phyloP scores from a whole-genome alignment of 2,797 vertebrate species.

The Hoplostethus atlanticus region DNA sequence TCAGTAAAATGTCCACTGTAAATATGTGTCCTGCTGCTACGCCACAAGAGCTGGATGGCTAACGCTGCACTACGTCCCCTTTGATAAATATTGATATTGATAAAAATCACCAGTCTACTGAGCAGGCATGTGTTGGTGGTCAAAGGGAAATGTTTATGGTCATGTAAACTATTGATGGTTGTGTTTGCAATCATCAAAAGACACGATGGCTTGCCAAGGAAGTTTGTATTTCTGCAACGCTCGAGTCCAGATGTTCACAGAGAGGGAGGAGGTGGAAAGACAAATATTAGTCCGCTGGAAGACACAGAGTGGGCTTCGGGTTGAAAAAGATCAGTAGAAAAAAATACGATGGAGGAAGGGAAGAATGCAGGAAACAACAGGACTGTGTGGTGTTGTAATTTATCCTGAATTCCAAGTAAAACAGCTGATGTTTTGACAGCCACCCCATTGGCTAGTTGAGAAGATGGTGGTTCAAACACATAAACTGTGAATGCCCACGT shows the following conservation, averaged over 20 bases:
- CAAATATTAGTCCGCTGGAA: constrained; percentile 87
- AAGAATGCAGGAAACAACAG: constrained; percentile 1
- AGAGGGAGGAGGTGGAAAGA: constrained; percentile 78
- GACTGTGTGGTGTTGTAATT: not conserved
- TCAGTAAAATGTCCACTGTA: constrained; percentile 2
- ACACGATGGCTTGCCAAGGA: constrained; percentile 55
- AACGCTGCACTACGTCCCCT: constrained; percentile 13
- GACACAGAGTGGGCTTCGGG: constrained; percentile 60
- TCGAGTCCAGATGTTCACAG: constrained; percentile 79
- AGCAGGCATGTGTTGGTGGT: constrained; percentile 42
- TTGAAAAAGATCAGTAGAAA: constrained; percentile 72
- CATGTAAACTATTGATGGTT: constrained; percentile 64
- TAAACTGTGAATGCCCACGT: constrained; percentile 23
- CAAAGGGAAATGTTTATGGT: constrained; percentile 69
- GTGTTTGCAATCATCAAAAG: constrained; percentile 69
- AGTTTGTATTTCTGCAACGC: constrained; percentile 71
- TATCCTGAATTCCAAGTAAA: not conserved
- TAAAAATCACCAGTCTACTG: constrained; percentile 42
- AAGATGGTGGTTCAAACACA: constrained; percentile 16
- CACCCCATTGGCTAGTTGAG: not conserved
- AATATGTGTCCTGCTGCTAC: constrained; percentile 2
- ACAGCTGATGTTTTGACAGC: not conserved
- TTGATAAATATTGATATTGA: constrained; percentile 35
- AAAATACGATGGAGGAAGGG: constrained; percentile 34
- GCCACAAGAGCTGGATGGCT: constrained; percentile 16